Conservation (phyloP, 2,797 vertebrate genomes). For the Melanogrammus aeglefinus region DNA sequence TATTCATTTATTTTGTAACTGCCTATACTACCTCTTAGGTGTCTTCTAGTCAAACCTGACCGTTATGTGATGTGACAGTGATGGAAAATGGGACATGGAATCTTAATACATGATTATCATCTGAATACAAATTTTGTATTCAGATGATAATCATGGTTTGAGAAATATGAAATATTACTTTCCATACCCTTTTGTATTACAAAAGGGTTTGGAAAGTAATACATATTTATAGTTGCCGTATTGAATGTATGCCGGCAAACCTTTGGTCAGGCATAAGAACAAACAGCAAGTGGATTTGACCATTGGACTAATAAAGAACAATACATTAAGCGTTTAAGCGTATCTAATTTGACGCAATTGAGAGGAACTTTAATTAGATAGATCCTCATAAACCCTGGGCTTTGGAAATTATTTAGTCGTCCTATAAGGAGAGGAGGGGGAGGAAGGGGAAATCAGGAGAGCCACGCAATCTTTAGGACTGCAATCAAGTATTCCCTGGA, state of each 20-base stretch:
- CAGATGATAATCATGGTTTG: too few relatives aligned
- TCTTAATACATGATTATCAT: neutral
- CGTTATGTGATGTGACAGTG: neutral
- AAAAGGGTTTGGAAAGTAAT: neutral
- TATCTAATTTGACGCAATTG: neutral
- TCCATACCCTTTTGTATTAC: too few relatives aligned
- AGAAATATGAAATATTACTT: too few relatives aligned
- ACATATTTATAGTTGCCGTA: too few relatives aligned
- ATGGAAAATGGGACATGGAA: neutral
- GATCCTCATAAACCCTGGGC: neutral
- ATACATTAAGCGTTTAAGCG: neutral
- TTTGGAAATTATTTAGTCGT: neutral
- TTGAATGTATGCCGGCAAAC: too few relatives aligned
- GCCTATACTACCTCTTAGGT: neutral
- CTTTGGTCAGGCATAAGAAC: too few relatives aligned
- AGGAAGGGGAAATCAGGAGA: neutral
- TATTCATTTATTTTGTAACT: neutral
- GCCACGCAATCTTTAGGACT: neutral
- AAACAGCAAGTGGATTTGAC: neutral
- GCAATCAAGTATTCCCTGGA: constrained; percentile 6
- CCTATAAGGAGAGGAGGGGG: neutral
- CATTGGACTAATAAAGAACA: neutral
- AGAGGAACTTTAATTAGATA: neutral
- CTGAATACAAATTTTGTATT: neutral
- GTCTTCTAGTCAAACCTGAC: neutral